Conservation (phyloP, 2,888 invertebrate species). For the Temnothorax unifasciatus region DNA sequence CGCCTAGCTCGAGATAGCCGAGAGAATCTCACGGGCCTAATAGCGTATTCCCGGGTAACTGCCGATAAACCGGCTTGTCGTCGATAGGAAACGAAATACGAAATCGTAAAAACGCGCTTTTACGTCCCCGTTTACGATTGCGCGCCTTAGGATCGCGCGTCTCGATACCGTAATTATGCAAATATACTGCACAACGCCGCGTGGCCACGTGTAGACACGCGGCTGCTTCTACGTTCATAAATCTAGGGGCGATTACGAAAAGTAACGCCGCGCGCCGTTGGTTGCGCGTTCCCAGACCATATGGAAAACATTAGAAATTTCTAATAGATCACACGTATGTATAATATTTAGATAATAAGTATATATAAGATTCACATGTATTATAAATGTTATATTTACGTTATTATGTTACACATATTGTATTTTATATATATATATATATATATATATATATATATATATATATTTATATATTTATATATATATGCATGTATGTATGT, state of each 20-base stretch:
- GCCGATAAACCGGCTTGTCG: constrained; percentile 46
- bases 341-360: background rate
- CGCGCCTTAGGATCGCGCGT: background rate
- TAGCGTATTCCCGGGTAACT: constrained; percentile 31
- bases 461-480: background rate
- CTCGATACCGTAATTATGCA: constrained; percentile 44
- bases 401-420: background rate
- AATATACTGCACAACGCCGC: constrained; percentile 8
- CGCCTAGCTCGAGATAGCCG: background rate
- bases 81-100: constrained; percentile 26
- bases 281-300: background rate
- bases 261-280: background rate
- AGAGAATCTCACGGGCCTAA: constrained; percentile 14
- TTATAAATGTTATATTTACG: background rate
- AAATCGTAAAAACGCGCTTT: constrained; percentile 44
- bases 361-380: background rate
- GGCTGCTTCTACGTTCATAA: background rate
- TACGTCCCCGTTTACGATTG: constrained; percentile 47
- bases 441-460: no score
- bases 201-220: background rate
- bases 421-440: background rate
- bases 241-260: background rate
- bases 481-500: background rate
- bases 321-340: background rate
- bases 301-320: background rate